Evolutionary conservation across 2,888 invertebrate genomes (phyloP).

Genomic region (Andrena bicolor): DNA sequence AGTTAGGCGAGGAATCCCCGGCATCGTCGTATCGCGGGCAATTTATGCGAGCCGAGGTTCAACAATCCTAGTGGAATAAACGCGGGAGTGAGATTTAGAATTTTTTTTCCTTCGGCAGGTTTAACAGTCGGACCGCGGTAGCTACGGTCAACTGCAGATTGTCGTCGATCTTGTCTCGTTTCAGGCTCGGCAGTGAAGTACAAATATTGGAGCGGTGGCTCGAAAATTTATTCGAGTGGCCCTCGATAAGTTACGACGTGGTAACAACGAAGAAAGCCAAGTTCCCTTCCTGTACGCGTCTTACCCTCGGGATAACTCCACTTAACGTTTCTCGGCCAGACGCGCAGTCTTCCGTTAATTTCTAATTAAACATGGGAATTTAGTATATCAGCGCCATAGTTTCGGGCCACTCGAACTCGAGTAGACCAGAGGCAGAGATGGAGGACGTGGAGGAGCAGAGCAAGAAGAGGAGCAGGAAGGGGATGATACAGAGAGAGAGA

Average conservation of each 20-base stretch:
- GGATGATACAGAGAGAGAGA: neutral
- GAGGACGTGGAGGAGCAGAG: neutral
- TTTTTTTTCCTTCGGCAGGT: no score
- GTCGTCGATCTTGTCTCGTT: neutral
- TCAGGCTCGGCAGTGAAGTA: neutral
- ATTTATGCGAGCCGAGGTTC: no score
- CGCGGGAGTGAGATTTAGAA: no score
- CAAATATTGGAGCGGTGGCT: constrained; percentile 32
- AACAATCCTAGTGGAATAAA: no score
- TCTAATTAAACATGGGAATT: constrained; percentile 66
- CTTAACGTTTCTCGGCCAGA: neutral
- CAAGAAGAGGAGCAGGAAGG: constrained; percentile 17
- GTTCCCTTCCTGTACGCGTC: neutral
- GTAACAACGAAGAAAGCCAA: neutral
- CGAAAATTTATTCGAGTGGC: neutral
- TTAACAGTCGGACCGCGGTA: no score
- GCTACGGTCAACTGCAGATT: neutral
- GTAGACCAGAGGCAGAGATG: constrained; percentile 3
- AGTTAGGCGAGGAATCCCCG: no score
- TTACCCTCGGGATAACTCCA: neutral
- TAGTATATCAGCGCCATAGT: constrained; percentile 43
- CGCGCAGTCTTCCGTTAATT: constrained; percentile 55
- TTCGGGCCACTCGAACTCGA: constrained; percentile 40
- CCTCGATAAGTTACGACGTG: constrained; percentile 9
- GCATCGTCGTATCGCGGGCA: no score